Evolutionary conservation across 2,113 vertebrate genomes (phyloP).

Genomic region (Pogonocichla stellata): DNA sequence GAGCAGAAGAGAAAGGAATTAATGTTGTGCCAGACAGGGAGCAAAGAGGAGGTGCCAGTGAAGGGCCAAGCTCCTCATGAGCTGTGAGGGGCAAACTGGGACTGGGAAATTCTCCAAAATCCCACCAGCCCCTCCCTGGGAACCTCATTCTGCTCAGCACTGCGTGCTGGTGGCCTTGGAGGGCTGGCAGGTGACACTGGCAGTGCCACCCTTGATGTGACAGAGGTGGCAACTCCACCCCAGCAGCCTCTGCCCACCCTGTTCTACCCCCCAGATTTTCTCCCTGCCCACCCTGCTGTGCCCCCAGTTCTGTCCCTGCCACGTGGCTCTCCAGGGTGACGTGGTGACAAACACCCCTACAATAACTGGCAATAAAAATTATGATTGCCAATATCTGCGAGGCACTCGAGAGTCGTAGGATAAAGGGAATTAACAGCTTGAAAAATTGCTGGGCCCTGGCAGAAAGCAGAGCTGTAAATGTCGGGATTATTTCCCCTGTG

Average conservation of each 20-base stretch:
- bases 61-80: background rate
- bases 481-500: slow-evolving; percentile 40
- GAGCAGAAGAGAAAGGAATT: background rate
- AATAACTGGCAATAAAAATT: slow-evolving; percentile 66
- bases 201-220: background rate
- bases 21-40: background rate
- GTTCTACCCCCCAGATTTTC: too few relatives aligned
- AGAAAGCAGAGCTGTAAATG: slow-evolving; percentile 33
- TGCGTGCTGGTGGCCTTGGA: fast-evolving
- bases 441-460: slow-evolving; percentile 59
- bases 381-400: slow-evolving; percentile 69
- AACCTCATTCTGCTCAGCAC: fast-evolving
- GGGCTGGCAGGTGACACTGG: background rate
- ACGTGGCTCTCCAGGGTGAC: slow-evolving; percentile 26
- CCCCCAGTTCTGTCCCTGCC: background rate
- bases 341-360: slow-evolving; percentile 24
- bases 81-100: fast-evolving
- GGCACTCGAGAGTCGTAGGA: slow-evolving; percentile 38
- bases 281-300: background rate
- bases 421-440: slow-evolving; percentile 69
- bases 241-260: background rate
- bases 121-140: too few relatives aligned
- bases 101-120: background rate
- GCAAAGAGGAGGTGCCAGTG: background rate
- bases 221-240: background rate